Evolutionary conservation across 2,797 vertebrate species (phyloP).

Genomic region (Florisuga fusca): DNA sequence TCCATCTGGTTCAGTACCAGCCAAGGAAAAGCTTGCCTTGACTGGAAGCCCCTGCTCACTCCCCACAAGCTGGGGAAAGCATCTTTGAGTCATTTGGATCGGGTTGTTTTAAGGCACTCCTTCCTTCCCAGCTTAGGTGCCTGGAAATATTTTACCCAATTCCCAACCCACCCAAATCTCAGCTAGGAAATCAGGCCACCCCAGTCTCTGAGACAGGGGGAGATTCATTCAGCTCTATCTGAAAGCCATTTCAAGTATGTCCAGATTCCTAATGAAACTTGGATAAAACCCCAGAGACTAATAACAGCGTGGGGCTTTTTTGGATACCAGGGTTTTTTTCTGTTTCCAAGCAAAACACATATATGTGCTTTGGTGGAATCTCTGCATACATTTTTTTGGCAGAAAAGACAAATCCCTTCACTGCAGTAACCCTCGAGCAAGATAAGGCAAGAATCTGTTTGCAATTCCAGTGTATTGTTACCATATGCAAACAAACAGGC

Average conservation of each 20-base stretch:
- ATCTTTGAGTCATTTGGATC: neutral
- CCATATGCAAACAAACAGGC: neutral
- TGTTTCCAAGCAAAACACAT: slow-evolving; percentile 72
- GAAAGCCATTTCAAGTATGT: slow-evolving; percentile 71
- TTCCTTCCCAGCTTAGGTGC: neutral
- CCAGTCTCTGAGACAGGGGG: slow-evolving; percentile 54
- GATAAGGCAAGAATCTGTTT: slow-evolving; percentile 47
- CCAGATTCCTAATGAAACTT: slow-evolving; percentile 69
- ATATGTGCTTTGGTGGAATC: slow-evolving; percentile 41
- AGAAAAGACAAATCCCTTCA: slow-evolving; percentile 51
- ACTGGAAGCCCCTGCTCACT: neutral
- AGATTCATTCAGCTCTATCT: slow-evolving; percentile 60
- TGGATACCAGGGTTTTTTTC: slow-evolving; percentile 12
- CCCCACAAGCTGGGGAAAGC: neutral
- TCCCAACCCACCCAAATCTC: slow-evolving; percentile 29
- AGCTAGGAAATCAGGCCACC: slow-evolving; percentile 56
- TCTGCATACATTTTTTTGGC: slow-evolving; percentile 23
- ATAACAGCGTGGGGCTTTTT: slow-evolving; percentile 56
- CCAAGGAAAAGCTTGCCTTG: neutral
- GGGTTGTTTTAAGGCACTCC: neutral
- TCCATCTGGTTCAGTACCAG: neutral
- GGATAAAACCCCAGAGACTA: slow-evolving; percentile 68
- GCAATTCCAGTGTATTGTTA: neutral
- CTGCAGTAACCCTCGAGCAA: slow-evolving; percentile 26
- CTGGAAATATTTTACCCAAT: slow-evolving; percentile 35